These are phyloP conservation scores for Bathynomus jamesi DNA, from an alignment of 1,140 invertebrate species.

Conservation along the genomic window DNA sequence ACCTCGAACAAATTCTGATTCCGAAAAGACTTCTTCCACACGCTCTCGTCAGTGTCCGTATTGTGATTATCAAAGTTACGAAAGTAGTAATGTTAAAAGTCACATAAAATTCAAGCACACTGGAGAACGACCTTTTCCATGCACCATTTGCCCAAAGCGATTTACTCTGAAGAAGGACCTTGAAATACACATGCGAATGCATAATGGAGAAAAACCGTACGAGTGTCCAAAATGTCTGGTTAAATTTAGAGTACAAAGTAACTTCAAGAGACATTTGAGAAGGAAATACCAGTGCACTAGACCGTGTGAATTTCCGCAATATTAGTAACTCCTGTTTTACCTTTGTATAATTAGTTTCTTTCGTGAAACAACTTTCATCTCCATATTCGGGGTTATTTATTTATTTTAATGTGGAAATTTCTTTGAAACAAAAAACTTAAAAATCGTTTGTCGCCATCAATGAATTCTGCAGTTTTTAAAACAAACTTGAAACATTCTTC, in stretches of 20 bases:
- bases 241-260: constrained; percentile 1
- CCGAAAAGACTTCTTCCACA: background rate
- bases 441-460: too few species aligned
- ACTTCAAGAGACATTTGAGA: constrained; percentile 11
- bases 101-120: constrained; percentile 48
- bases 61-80: background rate
- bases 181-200: constrained; percentile 94
- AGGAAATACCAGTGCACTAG: too few species aligned
- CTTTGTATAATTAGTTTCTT: too few species aligned
- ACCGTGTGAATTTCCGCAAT: too few species aligned
- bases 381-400: too few species aligned
- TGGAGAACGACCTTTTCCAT: constrained; percentile 38
- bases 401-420: too few species aligned
- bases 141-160: constrained; percentile 45
- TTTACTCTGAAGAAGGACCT: constrained; percentile 52
- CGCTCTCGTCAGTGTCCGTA: background rate
- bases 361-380: too few species aligned
- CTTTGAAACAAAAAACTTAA: too few species aligned
- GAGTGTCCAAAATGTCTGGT: constrained; percentile 77
- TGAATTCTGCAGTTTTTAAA: too few species aligned
- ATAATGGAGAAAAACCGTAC: constrained; percentile 95
- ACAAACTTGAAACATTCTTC: too few species aligned
- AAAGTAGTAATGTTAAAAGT: background rate
- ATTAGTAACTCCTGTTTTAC: too few species aligned
- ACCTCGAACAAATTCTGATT: too few species aligned